A percentile compares a stretch with the other conserved stretches of the same genome.
These are phyloP conservation scores for Pogoniulus pusillus DNA, from an alignment of 2,797 vertebrate genomes.

Conservation along the genomic window DNA sequence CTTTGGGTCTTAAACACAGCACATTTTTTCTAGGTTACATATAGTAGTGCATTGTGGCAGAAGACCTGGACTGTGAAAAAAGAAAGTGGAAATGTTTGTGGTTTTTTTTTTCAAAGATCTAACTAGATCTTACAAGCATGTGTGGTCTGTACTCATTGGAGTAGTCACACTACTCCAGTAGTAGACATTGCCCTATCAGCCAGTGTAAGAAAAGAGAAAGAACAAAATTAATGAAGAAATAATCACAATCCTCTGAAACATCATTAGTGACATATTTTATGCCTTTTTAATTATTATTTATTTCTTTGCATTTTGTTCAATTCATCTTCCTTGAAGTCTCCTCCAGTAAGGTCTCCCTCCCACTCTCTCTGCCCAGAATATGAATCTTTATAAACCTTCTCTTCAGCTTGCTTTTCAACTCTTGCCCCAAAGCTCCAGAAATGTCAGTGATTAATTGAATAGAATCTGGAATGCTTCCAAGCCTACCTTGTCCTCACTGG, in stretches of 20 bases:
- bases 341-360: neutral
- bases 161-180: neutral
- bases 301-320: neutral
- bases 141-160: neutral
- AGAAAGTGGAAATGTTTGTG: neutral
- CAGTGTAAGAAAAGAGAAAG: neutral
- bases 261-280: neutral
- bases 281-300: neutral
- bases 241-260: constrained; percentile 12
- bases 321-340: neutral
- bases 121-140: neutral
- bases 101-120: neutral
- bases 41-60: neutral
- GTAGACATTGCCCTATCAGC: neutral
- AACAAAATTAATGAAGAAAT: constrained; percentile 7
- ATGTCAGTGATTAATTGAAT: constrained; percentile 63
- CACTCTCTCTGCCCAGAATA: neutral
- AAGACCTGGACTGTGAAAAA: neutral
- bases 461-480: constrained; percentile 59
- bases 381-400: constrained; percentile 12
- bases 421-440: constrained; percentile 44
- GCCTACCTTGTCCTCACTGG: constrained; percentile 49
- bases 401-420: constrained; percentile 46
- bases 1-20: neutral
- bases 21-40: neutral